Percentiles rank a stretch among this genome's conserved stretches.
phyloP scores from a whole-genome alignment of 2,797 vertebrate species.

The Enteromius trimaculatus region DNA sequence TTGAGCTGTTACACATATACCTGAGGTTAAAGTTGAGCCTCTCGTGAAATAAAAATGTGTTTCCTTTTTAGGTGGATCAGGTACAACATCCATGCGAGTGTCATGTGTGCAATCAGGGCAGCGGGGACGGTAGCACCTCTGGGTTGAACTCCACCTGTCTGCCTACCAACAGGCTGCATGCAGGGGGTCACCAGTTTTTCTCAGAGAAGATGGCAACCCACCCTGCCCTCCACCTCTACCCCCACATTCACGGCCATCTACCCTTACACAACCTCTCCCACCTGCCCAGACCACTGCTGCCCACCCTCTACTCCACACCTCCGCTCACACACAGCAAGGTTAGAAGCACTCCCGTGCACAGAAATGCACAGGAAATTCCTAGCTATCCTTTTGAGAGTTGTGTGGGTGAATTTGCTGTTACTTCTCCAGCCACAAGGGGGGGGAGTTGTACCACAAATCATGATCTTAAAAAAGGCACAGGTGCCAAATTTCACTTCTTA shows the following conservation, averaged over 20 bases:
- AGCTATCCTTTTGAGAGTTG: background rate
- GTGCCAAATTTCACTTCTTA: conserved; percentile 24
- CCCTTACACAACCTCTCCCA: conserved; percentile 92
- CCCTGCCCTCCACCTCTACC: conserved; percentile 94
- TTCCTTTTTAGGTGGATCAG: conserved; percentile 79
- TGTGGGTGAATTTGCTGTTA: background rate
- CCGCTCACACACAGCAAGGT: conserved; percentile 96
- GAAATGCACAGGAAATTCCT: background rate
- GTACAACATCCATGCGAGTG: conserved; percentile 91
- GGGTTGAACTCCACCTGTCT: conserved; percentile 79
- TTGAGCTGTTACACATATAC: background rate
- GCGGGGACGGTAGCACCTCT: conserved; percentile 67
- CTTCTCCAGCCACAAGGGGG: conserved; percentile 50
- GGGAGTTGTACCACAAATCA: conserved; percentile 4
- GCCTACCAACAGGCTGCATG: conserved; percentile 81
- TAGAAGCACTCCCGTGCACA: conserved; percentile 59
- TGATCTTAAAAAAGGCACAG: background rate
- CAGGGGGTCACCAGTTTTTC: conserved; percentile 88
- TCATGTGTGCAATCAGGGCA: conserved; percentile 95
- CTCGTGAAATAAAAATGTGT: background rate
- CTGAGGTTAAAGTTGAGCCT: background rate
- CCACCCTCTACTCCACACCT: conserved; percentile 91
- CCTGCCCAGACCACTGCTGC: conserved; percentile 89
- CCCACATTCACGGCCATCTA: conserved; percentile 96
- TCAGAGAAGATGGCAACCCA: conserved; percentile 88